A percentile compares a stretch with the other conserved stretches of the same genome.
Conservation (phyloP, 2,888 invertebrate genomes). For the Hylaea fasciaria region DNA sequence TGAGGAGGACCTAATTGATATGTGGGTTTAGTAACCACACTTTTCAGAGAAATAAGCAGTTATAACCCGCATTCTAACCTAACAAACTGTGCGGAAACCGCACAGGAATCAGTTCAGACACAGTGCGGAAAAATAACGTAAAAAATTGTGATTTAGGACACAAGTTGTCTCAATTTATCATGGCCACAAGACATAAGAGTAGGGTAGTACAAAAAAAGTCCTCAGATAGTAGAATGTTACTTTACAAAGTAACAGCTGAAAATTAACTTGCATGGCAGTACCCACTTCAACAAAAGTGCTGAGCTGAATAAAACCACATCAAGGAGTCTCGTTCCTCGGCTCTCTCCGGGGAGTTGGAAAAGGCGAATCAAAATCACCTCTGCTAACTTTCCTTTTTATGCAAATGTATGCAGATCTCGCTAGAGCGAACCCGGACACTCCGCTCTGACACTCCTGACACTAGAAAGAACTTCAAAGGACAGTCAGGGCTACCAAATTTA, state of each 20-base stretch:
- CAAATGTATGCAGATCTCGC: slow-evolving; percentile 69
- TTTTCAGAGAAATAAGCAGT: no score
- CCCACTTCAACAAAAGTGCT: slow-evolving; percentile 17
- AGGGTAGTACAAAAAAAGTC: no score
- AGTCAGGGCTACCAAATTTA: slow-evolving; percentile 21
- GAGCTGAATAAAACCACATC: slow-evolving; percentile 21
- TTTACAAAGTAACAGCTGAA: not conserved
- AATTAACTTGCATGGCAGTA: slow-evolving; percentile 2
- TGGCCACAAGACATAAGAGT: no score
- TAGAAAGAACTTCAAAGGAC: slow-evolving; percentile 35
- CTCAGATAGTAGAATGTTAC: no score
- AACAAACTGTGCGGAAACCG: no score
- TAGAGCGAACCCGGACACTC: slow-evolving; percentile 49
- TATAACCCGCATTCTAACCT: no score
- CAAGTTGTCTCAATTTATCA: no score
- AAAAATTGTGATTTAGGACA: no score
- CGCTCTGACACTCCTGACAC: slow-evolving; percentile 20
- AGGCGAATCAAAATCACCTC: slow-evolving; percentile 48
- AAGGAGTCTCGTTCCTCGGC: slow-evolving; percentile 6
- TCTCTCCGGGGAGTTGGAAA: slow-evolving; percentile 5
- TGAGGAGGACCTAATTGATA: not conserved
- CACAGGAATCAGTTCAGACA: no score
- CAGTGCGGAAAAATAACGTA: no score
- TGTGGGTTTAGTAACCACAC: no score
- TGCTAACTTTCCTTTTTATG: slow-evolving; percentile 62